These are phyloP conservation scores for Indicator maculatus DNA, from an alignment of 2,113 vertebrate species.

Conservation along the genomic window DNA sequence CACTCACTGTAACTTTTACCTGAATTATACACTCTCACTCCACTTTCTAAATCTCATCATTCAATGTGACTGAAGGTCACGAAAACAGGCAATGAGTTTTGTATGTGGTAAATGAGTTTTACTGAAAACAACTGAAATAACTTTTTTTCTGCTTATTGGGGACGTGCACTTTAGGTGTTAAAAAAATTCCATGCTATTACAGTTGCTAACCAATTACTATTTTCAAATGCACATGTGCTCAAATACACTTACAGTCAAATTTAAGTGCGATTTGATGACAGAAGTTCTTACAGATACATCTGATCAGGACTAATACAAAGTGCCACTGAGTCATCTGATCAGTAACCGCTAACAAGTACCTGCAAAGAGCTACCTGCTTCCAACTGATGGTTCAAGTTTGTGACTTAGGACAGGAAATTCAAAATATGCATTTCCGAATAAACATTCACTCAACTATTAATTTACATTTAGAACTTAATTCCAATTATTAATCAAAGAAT, in stretches of 20 bases:
- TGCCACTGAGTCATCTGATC: neutral
- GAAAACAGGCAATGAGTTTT: neutral
- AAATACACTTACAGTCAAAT: neutral
- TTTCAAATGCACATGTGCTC: neutral
- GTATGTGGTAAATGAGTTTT: neutral
- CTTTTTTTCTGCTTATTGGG: neutral
- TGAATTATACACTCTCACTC: neutral
- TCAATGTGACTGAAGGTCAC: neutral
- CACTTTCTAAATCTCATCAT: neutral
- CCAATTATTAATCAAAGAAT: neutral
- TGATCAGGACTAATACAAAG: neutral
- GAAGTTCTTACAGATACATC: neutral
- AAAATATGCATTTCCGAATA: neutral
- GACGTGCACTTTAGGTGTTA: neutral
- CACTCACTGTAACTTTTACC: neutral
- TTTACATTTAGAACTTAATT: neutral
- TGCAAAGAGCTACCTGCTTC: neutral
- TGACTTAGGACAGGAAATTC: neutral
- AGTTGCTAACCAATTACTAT: neutral
- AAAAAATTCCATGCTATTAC: neutral
- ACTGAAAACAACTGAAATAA: neutral
- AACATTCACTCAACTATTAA: neutral
- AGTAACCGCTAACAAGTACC: neutral
- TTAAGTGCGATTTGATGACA: neutral
- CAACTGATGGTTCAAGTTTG: neutral